Conservation (phyloP, 2,888 invertebrate species). For the Zelleria hepariella region DNA sequence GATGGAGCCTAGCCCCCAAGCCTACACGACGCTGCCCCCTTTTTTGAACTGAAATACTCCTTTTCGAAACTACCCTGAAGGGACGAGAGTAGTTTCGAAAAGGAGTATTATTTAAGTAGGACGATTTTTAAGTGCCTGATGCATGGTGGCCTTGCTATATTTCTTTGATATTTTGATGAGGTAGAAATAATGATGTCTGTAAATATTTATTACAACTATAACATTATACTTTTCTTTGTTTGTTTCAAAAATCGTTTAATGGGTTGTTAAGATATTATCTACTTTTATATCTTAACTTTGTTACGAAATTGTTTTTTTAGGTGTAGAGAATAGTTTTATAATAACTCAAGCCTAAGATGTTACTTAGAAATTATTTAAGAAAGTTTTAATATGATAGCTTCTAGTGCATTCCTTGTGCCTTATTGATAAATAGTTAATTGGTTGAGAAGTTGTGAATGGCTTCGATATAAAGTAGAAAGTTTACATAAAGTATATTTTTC, state of each 20-base stretch:
- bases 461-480: not conserved
- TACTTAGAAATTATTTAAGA: not conserved
- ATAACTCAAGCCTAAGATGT: not conserved
- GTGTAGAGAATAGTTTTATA: not conserved
- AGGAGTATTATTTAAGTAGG: slow-evolving; percentile 46
- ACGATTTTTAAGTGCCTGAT: not conserved
- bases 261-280: too few relatives aligned
- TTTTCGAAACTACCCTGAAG: slow-evolving; percentile 66
- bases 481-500: not conserved
- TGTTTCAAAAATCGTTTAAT: too few relatives aligned
- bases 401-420: slow-evolving; percentile 68
- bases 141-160: not conserved
- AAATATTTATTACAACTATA: not conserved
- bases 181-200: not conserved
- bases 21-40: slow-evolving; percentile 81
- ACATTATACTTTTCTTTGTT: not conserved
- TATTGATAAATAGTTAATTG: slow-evolving; percentile 22
- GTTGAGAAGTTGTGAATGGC: not conserved
- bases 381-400: slow-evolving; percentile 12
- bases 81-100: slow-evolving; percentile 62
- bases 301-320: not conserved
- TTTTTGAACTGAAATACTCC: slow-evolving; percentile 81
- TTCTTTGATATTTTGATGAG: not conserved
- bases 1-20: slow-evolving; percentile 73
- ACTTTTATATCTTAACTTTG: too few relatives aligned